A percentile compares a stretch with the other conserved stretches of the same genome.
These are phyloP conservation scores for Mesorhabditis belari DNA, from an alignment of 2,888 invertebrate species.

Conservation along the genomic window DNA sequence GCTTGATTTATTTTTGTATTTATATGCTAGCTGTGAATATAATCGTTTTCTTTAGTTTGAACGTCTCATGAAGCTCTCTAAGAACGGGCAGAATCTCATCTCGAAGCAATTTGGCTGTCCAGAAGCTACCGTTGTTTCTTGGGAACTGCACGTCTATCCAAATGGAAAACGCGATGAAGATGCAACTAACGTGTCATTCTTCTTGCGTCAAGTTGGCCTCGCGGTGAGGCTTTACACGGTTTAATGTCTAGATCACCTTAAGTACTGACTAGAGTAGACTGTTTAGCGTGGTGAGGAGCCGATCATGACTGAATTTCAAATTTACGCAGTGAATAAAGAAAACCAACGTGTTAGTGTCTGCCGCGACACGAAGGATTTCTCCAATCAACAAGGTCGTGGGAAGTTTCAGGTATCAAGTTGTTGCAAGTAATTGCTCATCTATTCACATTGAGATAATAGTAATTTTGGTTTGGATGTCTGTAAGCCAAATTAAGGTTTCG, in stretches of 20 bases:
- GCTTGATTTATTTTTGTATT: background rate
- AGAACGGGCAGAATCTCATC: conserved; percentile 44
- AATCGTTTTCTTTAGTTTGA: conserved; percentile 35
- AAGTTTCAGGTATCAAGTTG: conserved; percentile 50
- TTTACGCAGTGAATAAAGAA: conserved; percentile 38
- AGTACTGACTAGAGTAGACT: too few species aligned
- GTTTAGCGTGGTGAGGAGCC: conserved; percentile 45
- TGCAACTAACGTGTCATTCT: conserved; percentile 44
- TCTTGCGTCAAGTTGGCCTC: conserved; percentile 43
- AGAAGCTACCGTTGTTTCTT: conserved; percentile 40
- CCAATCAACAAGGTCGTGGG: conserved; percentile 49
- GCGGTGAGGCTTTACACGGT: conserved; percentile 8
- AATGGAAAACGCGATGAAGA: conserved; percentile 52
- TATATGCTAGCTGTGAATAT: too few species aligned
- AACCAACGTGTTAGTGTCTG: conserved; percentile 41
- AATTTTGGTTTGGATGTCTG: too few species aligned
- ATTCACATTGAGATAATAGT: too few species aligned
- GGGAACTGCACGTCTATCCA: conserved; percentile 51
- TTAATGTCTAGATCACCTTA: background rate
- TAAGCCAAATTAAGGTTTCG: too few species aligned
- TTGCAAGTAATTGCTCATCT: too few species aligned
- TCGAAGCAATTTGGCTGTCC: conserved; percentile 41
- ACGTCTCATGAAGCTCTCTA: conserved; percentile 46
- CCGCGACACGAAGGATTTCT: conserved; percentile 49
- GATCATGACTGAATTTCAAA: conserved; percentile 51